phyloP scores from a whole-genome alignment of 2,888 invertebrate species.

The Dicranocentrus wangi region DNA sequence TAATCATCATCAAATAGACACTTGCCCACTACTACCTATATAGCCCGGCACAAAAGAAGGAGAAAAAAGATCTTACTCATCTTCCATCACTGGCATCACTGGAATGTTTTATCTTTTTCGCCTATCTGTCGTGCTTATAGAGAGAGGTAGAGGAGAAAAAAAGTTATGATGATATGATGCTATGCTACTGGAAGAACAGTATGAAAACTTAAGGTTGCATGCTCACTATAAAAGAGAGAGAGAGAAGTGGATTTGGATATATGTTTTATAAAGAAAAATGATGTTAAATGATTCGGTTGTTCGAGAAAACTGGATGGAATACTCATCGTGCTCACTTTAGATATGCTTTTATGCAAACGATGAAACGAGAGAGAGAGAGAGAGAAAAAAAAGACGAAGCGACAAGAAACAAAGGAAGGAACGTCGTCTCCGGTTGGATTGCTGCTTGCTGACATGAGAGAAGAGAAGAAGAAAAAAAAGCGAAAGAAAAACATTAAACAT shows the following conservation, averaged over 20 bases:
- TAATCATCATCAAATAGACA: too few species aligned
- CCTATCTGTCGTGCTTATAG: not conserved
- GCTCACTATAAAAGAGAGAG: not conserved
- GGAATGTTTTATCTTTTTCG: not conserved
- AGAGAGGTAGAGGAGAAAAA: too few species aligned
- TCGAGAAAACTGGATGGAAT: too few species aligned
- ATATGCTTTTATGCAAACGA: not conserved
- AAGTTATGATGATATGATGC: too few species aligned
- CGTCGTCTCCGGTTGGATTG: not conserved
- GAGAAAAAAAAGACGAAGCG: too few species aligned
- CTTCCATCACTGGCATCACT: too few species aligned
- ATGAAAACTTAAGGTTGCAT: too few species aligned
- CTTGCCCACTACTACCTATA: too few species aligned
- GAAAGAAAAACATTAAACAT: not conserved
- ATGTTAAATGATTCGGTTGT: too few species aligned
- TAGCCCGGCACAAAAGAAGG: too few species aligned
- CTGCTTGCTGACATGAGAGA: not conserved
- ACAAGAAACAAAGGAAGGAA: constrained; percentile 4
- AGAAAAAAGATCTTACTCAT: constrained; percentile 13
- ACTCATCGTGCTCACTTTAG: not conserved
- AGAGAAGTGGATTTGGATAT: not conserved
- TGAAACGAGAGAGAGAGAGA: not conserved
- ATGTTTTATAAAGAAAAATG: too few species aligned
- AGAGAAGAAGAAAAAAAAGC: not conserved
- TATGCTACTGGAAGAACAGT: too few species aligned